phyloP scores from a whole-genome alignment of 1,140 invertebrate genomes.

The Megalopta genalis region DNA sequence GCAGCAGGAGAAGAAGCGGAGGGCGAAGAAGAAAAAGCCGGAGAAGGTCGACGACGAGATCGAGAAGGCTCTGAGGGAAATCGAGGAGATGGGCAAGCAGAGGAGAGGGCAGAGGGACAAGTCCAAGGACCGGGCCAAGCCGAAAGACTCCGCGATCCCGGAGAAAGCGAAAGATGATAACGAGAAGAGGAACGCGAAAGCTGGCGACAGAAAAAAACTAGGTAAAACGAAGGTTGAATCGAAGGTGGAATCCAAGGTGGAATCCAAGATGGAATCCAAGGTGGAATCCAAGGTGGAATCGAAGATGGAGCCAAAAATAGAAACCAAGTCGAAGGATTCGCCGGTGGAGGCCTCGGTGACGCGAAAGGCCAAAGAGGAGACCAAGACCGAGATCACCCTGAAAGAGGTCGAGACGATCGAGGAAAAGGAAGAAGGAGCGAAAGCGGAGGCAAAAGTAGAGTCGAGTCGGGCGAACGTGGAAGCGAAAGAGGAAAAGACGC shows the following conservation, averaged over 20 bases:
- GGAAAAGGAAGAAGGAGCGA: neutral
- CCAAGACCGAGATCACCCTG: too few relatives aligned
- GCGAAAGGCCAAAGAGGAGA: neutral
- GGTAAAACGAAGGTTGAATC: constrained; percentile 22
- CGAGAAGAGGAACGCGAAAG: constrained; percentile 35
- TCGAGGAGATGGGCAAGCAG: constrained; percentile 79
- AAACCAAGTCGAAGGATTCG: constrained; percentile 34
- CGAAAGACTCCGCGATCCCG: neutral
- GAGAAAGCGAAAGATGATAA: constrained; percentile 34
- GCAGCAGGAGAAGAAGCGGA: constrained; percentile 72
- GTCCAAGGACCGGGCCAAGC: constrained; percentile 49
- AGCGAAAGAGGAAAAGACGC: constrained; percentile 26
- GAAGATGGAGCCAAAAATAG: neutral
- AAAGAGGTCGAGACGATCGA: constrained; percentile 15
- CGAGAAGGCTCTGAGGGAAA: constrained; percentile 82
- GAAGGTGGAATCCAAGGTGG: neutral
- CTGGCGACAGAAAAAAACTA: constrained; percentile 20
- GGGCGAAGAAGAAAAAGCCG: constrained; percentile 79
- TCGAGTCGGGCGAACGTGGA: neutral
- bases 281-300: neutral
- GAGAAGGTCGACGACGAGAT: constrained; percentile 81
- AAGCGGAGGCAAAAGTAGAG: neutral
- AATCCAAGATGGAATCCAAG: too few relatives aligned
- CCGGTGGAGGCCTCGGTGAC: neutral
- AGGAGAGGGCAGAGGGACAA: constrained; percentile 68